A percentile compares a stretch with the other conserved stretches of the same genome.
These are phyloP conservation scores for Borostomias antarcticus DNA, from an alignment of 2,797 vertebrate species.

Conservation along the genomic window DNA sequence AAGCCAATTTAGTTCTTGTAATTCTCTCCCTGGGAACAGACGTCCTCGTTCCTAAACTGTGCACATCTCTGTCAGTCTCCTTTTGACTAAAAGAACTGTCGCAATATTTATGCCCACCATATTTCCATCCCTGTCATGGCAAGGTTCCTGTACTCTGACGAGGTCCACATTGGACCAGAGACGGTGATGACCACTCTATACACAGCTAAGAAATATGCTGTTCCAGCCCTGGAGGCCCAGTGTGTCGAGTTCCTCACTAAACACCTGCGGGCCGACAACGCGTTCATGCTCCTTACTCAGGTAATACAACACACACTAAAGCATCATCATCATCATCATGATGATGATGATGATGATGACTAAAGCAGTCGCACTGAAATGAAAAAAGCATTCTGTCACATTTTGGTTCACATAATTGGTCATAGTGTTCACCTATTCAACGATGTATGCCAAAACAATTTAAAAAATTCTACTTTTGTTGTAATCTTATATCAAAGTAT, in stretches of 20 bases:
- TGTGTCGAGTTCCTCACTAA: slow-evolving; percentile 98
- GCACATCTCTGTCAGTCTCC: neutral
- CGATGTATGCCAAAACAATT: no score
- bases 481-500: no score
- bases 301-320: slow-evolving; percentile 60
- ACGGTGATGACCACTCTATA: slow-evolving; percentile 99
- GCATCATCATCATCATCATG: no score
- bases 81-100: neutral
- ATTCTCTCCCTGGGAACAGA: neutral
- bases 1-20: neutral
- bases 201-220: slow-evolving; percentile 97
- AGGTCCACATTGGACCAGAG: slow-evolving; percentile 96
- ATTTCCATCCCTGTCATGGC: neutral
- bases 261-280: slow-evolving; percentile 95
- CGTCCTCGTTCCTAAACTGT: neutral
- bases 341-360: no score
- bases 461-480: no score
- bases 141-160: slow-evolving; percentile 97
- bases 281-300: slow-evolving; percentile 98
- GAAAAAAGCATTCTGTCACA: no score
- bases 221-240: slow-evolving; percentile 92
- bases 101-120: neutral
- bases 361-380: no score
- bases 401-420: no score
- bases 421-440: no score